Evolutionary conservation across 2,113 vertebrate genomes (phyloP), one percentile per base, ranked within the genome.

Genomic region (Cyprinodon variegatus): DNA sequence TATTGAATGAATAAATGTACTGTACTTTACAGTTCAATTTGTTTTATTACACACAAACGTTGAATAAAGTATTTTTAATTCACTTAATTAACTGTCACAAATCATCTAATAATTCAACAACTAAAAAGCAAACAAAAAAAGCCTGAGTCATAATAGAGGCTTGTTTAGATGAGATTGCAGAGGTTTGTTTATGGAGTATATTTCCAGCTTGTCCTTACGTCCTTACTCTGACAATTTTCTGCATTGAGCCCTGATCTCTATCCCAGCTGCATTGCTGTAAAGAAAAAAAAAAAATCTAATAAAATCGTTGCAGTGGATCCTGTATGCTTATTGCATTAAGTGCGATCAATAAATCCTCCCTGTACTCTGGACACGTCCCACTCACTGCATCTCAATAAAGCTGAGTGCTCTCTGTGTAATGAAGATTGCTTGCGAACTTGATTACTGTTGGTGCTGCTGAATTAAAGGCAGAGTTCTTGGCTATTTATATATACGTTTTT

Each of bases 261-360:
- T 76, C 75, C 70, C 11, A 11, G 9, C 43, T 64, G 74, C 68
- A 38, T 38, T 72, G 66, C 83, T 80, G 79, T 87, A 89, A 84
- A 88, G 79, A 82, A 87, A 89, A 77, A 83, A 77, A 83, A 59
- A 41, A 66, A 66, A 29, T 85, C 76, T 85, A 92, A 93, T 94
- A 84, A 92, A 94, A 93, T 93, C 92, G 90, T 91, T 90, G 86
- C 86, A 38, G 84, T 90, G 91, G 91, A 93, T 86, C 89, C 89
- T 83, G 89, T 81, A 84, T 92, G 82, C 88, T 94, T 94, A 95
- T 94, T 94, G 89, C 90, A 92, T 95, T 94, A 94, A 94, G 92
- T 93, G 92, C 88, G 90, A 95, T 94, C 94, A 92, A 95, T 95
- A 95, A 94, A 94, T 94, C 92, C 88, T 86, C 86, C 91, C 90